Evolutionary conservation across 2,113 vertebrate species (phyloP), one percentile per base, ranked within the genome.

Genomic region (Electrona antarctica): DNA sequence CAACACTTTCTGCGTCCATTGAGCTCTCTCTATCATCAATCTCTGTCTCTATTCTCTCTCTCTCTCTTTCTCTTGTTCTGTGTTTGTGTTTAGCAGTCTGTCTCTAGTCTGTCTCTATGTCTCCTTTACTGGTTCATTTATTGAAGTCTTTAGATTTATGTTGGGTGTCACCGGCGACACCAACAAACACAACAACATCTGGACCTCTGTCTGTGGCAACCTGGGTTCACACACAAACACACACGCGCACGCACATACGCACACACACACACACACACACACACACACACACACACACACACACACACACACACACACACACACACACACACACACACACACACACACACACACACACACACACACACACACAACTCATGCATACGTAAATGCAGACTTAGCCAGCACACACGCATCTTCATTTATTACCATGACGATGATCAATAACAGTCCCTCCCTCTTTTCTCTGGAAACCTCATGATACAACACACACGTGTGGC

Each of bases 381-480:
- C 33, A 41, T 41, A 41, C 33, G 33, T 2, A 41, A 6, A 41
- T 41, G 33, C 5, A 52, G n/a, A 57, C 12, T 21, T 51, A 55
- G 67, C 13, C 72, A 74, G 59, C 59, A 72, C 56, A 12, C 29
- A 54, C 54, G 71, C 72, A 65, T 83, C 67, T 73, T 79, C 50
- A 77, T 87, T 68, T 73, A 69, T 84, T 67, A 47, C 77, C 73
- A 87, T 86, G 80, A 69, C 77, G 68, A 74, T 68, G 69, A 82
- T 79, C 77, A 86, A 81, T 71, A 86, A 83, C 83, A 84, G 79
- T 71, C 72, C 85, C 83, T 71, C 82, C 87, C 78, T 71, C 60
- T 58, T 7, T 75, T 79, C 45, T 66, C 47, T 64, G 51, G 57
- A 69, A 85, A 77, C 45, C 64, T 74, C 56, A 55, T 70, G 46